Conservation (phyloP, 2,113 vertebrate species). For the Saccopteryx bilineata region DNA sequence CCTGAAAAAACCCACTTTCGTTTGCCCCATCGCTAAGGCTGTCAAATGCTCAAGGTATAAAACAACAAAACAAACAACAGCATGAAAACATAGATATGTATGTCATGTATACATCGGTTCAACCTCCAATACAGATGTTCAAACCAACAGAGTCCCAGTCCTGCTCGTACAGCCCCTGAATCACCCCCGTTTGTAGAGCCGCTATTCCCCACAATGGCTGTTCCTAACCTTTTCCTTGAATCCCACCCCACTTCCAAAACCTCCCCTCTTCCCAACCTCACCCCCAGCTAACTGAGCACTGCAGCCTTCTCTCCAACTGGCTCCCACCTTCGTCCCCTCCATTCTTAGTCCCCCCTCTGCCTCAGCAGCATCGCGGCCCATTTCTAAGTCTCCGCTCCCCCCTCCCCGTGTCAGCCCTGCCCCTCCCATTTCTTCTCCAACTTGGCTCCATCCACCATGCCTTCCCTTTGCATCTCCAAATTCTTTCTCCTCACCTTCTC, state of each 20-base stretch:
- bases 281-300: not conserved
- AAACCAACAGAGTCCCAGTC: not conserved
- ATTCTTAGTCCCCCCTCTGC: not conserved
- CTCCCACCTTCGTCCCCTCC: not conserved
- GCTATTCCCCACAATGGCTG: not conserved
- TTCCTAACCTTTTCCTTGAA: not conserved
- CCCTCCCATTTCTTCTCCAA: not conserved
- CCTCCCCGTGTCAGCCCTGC: not conserved
- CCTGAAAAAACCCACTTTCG: not conserved
- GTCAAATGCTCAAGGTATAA: not conserved
- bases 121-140: not conserved
- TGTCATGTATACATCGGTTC: not conserved
- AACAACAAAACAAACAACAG: not conserved
- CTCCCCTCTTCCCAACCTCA: not conserved
- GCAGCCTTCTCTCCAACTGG: not conserved
- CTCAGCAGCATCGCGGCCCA: not conserved
- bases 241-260: not conserved
- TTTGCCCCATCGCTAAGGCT: not conserved
- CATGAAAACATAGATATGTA: not conserved
- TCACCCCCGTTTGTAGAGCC: no score
- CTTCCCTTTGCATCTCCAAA: not conserved
- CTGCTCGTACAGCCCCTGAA: not conserved
- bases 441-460: not conserved
- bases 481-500: not conserved
- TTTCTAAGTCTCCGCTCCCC: not conserved